Percentiles rank a stretch among this genome's conserved stretches.
Evolutionary conservation across 37 sponge, comb jelly and placozoan genomes (phyloP).

Genomic region (Tethya wilhelma): DNA sequence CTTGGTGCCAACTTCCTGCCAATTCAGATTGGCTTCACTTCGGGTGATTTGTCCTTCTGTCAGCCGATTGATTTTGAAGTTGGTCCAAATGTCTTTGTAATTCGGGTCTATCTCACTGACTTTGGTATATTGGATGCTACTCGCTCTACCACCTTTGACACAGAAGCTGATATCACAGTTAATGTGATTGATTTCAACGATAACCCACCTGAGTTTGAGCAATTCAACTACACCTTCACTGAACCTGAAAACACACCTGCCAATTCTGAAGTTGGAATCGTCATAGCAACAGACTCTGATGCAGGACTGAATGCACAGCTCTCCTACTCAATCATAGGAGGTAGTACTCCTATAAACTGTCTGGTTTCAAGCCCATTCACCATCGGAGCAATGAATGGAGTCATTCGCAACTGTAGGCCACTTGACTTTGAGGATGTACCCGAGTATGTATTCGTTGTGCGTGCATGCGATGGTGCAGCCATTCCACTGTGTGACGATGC

Average conservation of each 20-base stretch:
- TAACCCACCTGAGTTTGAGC: slow-evolving; percentile 48
- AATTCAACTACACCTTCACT: slow-evolving; percentile 13
- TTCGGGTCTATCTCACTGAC: background rate
- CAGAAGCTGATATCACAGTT: slow-evolving; percentile 5
- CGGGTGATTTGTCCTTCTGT: slow-evolving; percentile 56
- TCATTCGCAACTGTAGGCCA: slow-evolving; percentile 6
- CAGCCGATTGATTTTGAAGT: slow-evolving; percentile 37
- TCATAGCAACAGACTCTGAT: slow-evolving; percentile 57
- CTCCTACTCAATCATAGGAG: slow-evolving; percentile 21
- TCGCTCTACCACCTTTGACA: background rate
- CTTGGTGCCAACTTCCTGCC: slow-evolving; percentile 17
- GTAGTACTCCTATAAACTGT: slow-evolving; percentile 19
- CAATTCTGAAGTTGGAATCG: slow-evolving; percentile 1
- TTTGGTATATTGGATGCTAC: background rate
- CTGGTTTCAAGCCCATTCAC: slow-evolving; percentile 32
- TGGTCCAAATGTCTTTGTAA: background rate
- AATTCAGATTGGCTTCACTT: slow-evolving; percentile 5
- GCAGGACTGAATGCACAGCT: slow-evolving; percentile 43
- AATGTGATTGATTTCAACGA: slow-evolving; percentile 65
- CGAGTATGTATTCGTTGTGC: slow-evolving; percentile 23
- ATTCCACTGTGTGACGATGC: slow-evolving; percentile 22
- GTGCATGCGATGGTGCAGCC: slow-evolving; percentile 42
- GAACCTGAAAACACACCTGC: slow-evolving; percentile 28
- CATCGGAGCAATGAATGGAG: slow-evolving; percentile 16
- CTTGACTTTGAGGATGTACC: slow-evolving; percentile 33